Conservation (phyloP, 2,888 invertebrate genomes). For the Oxycera nigricornis region DNA sequence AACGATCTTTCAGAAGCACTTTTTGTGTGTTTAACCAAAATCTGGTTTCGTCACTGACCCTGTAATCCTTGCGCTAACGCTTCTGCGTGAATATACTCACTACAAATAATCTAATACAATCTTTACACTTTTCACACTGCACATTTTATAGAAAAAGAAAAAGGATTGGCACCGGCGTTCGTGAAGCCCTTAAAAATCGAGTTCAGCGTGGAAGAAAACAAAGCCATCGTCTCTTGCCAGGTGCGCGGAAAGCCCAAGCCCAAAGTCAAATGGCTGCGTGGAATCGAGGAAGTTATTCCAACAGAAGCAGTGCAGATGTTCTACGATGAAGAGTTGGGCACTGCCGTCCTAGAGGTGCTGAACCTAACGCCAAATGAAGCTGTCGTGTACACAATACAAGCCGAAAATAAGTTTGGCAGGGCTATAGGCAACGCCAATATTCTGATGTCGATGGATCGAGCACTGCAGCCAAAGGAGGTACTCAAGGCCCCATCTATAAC, state of each 20-base stretch:
- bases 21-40: no score
- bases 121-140: slow-evolving; percentile 22
- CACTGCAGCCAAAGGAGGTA: slow-evolving; percentile 54
- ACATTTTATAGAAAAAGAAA: slow-evolving; percentile 70
- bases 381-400: slow-evolving; percentile 73
- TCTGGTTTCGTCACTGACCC: no score
- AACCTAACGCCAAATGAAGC: slow-evolving; percentile 73
- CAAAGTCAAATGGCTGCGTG: slow-evolving; percentile 73
- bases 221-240: slow-evolving; percentile 71
- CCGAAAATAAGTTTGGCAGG: slow-evolving; percentile 75
- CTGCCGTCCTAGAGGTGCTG: slow-evolving; percentile 69
- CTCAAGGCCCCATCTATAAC: slow-evolving; percentile 77
- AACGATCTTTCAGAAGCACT: no score
- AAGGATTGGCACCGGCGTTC: slow-evolving; percentile 72
- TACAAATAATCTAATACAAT: not conserved
- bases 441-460: slow-evolving; percentile 64
- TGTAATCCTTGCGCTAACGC: no score
- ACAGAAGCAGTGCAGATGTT: slow-evolving; percentile 66
- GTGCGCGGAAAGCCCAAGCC: slow-evolving; percentile 76
- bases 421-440: slow-evolving; percentile 79
- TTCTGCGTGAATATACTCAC: no score
- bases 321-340: slow-evolving; percentile 69
- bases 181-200: slow-evolving; percentile 71
- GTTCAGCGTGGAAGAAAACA: slow-evolving; percentile 68
- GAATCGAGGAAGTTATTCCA: slow-evolving; percentile 68